Percentiles rank a stretch among this genome's conserved stretches.
phyloP scores from a whole-genome alignment of 2,888 invertebrate genomes.

The Drosophila barbarae region DNA sequence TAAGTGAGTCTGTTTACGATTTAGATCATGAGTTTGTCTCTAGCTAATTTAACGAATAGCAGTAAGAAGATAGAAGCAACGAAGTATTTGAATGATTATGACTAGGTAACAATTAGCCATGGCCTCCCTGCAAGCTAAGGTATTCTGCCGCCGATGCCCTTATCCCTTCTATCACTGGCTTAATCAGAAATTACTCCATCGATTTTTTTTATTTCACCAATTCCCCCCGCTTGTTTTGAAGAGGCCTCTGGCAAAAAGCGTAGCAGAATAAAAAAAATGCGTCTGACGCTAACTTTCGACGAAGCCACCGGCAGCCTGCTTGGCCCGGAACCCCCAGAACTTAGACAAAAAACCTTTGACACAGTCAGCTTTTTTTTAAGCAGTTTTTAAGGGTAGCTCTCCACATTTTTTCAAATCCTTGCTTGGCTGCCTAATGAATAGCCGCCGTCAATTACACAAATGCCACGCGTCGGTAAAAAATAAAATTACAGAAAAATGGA shows the following conservation, averaged over 20 bases:
- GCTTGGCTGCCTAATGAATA: constrained; percentile 65
- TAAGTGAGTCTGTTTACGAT: too few relatives aligned
- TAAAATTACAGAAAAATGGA: constrained; percentile 35
- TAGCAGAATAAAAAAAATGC: constrained; percentile 43
- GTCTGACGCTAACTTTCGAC: constrained; percentile 60
- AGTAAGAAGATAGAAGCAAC: not conserved
- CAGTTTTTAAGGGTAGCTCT: constrained; percentile 67
- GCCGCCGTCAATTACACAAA: constrained; percentile 68
- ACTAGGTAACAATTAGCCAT: constrained; percentile 1
- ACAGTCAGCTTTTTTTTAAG: constrained; percentile 63
- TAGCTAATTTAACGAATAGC: not conserved
- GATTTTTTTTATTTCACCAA: constrained; percentile 57
- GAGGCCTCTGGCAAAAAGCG: constrained; percentile 60
- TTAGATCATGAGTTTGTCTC: too few relatives aligned
- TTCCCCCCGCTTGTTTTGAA: constrained; percentile 48
- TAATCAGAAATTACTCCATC: constrained; percentile 67
- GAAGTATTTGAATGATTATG: too few relatives aligned
- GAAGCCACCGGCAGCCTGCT: constrained; percentile 25
- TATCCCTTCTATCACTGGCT: constrained; percentile 43
- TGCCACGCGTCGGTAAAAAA: constrained; percentile 60
- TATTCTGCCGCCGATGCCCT: not conserved
- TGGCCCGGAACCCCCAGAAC: constrained; percentile 39
- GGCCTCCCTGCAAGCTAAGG: not conserved
- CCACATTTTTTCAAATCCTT: constrained; percentile 41
- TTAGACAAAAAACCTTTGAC: constrained; percentile 56